Conservation (phyloP, 2,113 vertebrate genomes). For the Bubo bubo region DNA sequence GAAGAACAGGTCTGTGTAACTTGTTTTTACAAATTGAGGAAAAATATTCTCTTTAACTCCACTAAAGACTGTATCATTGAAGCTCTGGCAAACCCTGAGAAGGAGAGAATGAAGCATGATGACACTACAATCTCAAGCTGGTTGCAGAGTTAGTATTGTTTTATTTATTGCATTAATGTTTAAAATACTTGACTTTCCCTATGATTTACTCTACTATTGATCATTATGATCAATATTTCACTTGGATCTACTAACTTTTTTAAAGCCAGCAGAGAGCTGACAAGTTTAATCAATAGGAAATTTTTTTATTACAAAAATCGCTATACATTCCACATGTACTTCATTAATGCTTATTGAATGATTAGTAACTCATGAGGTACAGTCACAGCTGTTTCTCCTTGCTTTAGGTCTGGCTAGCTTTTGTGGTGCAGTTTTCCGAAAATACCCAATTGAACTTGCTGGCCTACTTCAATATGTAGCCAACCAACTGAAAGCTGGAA, state of each 20-base stretch:
- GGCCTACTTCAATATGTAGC: constrained; percentile 97
- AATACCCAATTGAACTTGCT: constrained; percentile 97
- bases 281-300: background rate
- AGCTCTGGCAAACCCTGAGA: constrained; percentile 97
- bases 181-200: background rate
- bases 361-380: background rate
- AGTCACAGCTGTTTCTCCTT: background rate
- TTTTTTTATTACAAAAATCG: background rate
- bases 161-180: background rate
- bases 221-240: background rate
- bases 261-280: background rate
- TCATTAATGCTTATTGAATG: background rate
- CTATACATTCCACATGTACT: background rate
- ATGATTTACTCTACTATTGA: background rate
- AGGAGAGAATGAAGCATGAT: constrained; percentile 98
- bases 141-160: constrained; percentile 90
- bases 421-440: constrained; percentile 95
- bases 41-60: constrained; percentile 74
- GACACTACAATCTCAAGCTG: constrained; percentile 97
- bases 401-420: constrained; percentile 90
- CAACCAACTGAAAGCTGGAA: constrained; percentile 97
- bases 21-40: background rate
- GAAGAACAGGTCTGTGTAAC: background rate
- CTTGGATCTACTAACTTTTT: background rate
- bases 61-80: constrained; percentile 96